Evolutionary conservation across 2,888 invertebrate species (phyloP), one percentile per base, ranked within the genome.

Genomic region (Tenthredo livida): DNA sequence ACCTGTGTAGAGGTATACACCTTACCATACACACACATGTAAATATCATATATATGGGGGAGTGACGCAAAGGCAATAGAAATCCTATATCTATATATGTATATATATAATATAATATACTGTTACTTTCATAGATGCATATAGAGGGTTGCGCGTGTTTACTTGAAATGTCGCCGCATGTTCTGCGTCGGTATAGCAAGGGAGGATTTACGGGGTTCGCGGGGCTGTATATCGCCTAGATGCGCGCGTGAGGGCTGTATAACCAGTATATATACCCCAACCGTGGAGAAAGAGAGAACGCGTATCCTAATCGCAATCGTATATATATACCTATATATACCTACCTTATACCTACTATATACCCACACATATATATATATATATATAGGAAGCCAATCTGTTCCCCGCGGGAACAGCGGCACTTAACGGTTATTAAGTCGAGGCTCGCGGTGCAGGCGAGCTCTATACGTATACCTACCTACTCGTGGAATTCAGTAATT

Each of bases 341-440:
- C 29, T 15, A 70, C 33, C 70, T 29, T n/a, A n/a, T n/a, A 7
- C n/a, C 25, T 61, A 9, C 25, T 40, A 37, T 70, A 37, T 70
- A n/a, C n/a, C n/a, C n/a, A n/a, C n/a, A n/a, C n/a, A 37, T 78
- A 58, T 50, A 50, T 17, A 40, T 40, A 6, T 37, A 72, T 21
- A 61, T 33, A 17, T 15, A 80, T 40, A 80, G 78, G 61, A 61
- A 80, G 78, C 78, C 61, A 80, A 80, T 80, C 78, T 80, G 78
- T 80, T 80, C 78, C 61, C 78, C 61, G 78, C 61, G 78, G 78
- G 78, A 80, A 80, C 78, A 80, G 78, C 78, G 78, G 78, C 78
- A 80, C 78, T 80, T 80, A 80, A 80, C 78, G 78, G 78, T 80
- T 80, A 80, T 80, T 80, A 80, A 80, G 78, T 80, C 78, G 61